Evolutionary conservation across 2,797 vertebrate genomes (phyloP).

Genomic region (Mastacembelus armatus): DNA sequence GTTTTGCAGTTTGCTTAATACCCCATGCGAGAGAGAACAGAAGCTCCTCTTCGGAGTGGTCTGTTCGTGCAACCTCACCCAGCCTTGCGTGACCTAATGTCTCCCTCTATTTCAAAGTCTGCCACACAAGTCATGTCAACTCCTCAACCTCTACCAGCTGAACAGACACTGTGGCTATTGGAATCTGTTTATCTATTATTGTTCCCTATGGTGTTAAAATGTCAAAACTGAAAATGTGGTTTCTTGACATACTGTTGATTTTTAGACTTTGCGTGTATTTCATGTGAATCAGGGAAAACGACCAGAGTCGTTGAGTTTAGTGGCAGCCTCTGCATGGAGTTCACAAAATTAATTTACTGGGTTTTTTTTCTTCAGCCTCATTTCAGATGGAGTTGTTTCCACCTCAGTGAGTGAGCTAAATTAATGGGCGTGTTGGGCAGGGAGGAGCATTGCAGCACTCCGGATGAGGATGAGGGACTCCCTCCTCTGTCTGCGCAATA

Average conservation of each 20-base stretch:
- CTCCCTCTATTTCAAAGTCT: no score
- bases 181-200: no score
- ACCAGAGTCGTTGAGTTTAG: no score
- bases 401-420: slow-evolving; percentile 69
- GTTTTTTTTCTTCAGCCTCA: slow-evolving; percentile 40
- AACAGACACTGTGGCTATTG: no score
- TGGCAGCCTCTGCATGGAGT: no score
- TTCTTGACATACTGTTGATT: neutral
- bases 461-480: slow-evolving; percentile 48
- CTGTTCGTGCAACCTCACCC: slow-evolving; percentile 31
- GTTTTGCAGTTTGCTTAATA: no score
- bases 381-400: slow-evolving; percentile 63
- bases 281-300: no score
- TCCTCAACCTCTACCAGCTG: no score
- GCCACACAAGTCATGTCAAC: no score
- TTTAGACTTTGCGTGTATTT: neutral
- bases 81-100: slow-evolving; percentile 30
- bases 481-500: slow-evolving; percentile 59
- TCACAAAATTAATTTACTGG: slow-evolving; percentile 55
- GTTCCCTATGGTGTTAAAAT: neutral
- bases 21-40: no score
- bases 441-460: slow-evolving; percentile 32
- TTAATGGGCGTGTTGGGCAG: slow-evolving; percentile 58
- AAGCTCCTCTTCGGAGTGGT: slow-evolving; percentile 27
- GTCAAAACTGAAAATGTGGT: neutral